A percentile compares a stretch with the other conserved stretches of the same genome.
Conservation (phyloP, 1,140 invertebrate species). For the Parasteatoda tepidariorum region DNA sequence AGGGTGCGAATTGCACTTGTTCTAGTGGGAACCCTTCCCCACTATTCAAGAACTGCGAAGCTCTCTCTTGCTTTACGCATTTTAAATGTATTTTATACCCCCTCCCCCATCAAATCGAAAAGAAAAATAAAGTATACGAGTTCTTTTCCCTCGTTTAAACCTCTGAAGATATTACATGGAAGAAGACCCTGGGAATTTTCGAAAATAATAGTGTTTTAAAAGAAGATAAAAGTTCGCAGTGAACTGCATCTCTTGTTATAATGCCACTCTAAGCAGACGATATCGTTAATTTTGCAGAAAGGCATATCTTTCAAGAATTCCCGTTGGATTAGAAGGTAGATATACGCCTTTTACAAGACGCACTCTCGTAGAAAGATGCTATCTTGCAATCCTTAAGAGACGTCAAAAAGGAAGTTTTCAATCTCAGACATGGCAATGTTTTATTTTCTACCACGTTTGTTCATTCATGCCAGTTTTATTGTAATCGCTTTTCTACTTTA, state of each 20-base stretch:
- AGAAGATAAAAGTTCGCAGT: background rate
- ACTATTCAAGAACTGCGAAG: background rate
- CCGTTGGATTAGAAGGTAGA: background rate
- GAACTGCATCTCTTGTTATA: background rate
- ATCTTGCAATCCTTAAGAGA: background rate
- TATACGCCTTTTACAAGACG: background rate
- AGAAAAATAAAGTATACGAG: background rate
- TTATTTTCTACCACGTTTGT: background rate
- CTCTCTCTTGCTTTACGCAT: background rate
- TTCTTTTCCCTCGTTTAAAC: background rate
- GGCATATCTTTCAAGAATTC: conserved; percentile 1
- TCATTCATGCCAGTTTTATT: too few species aligned
- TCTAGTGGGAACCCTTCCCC: background rate
- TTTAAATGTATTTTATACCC: background rate
- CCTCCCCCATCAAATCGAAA: background rate
- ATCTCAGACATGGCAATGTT: background rate
- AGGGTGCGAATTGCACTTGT: background rate
- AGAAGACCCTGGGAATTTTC: background rate
- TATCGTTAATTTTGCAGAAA: conserved; percentile 8
- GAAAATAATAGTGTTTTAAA: background rate
- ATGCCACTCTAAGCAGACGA: background rate
- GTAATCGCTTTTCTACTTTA: too few species aligned
- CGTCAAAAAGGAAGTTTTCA: background rate
- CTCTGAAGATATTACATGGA: background rate
- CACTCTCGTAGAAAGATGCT: background rate